Evolutionary conservation across 2,113 vertebrate species (phyloP).

Genomic region (Siniperca chuatsi): DNA sequence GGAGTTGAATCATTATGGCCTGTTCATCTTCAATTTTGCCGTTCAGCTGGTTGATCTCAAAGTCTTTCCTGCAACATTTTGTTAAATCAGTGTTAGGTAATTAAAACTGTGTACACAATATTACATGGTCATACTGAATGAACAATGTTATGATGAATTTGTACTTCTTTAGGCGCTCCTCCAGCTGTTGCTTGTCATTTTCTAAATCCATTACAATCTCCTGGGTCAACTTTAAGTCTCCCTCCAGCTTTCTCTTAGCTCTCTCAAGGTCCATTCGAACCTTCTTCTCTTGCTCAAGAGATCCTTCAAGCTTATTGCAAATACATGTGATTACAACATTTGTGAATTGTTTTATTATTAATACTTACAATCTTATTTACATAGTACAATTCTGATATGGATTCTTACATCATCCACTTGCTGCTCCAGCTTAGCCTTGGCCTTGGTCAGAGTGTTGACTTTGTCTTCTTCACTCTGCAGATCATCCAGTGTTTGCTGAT

Average conservation of each 20-base stretch:
- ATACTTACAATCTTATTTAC: background rate
- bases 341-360: background rate
- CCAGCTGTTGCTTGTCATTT: constrained; percentile 88
- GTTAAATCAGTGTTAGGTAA: background rate
- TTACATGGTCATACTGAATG: background rate
- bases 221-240: constrained; percentile 87
- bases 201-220: constrained; percentile 89
- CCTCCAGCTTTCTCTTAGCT: constrained; percentile 88
- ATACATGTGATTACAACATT: background rate
- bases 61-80: constrained; percentile 86
- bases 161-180: constrained; percentile 90
- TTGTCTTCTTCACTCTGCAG: constrained; percentile 94
- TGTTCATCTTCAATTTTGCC: constrained; percentile 90
- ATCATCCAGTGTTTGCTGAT: constrained; percentile 92
- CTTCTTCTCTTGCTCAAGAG: constrained; percentile 91
- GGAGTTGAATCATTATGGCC: constrained; percentile 84
- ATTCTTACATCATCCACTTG: constrained; percentile 82
- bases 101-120: background rate
- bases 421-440: constrained; percentile 85
- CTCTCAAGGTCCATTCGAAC: constrained; percentile 89
- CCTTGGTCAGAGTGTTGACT: constrained; percentile 90
- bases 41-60: constrained; percentile 88
- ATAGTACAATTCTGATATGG: background rate
- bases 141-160: constrained; percentile 15
- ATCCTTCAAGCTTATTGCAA: constrained; percentile 86